These are phyloP conservation scores for Semaprochilodus insignis DNA, from an alignment of 2,797 vertebrate species.

Conservation along the genomic window DNA sequence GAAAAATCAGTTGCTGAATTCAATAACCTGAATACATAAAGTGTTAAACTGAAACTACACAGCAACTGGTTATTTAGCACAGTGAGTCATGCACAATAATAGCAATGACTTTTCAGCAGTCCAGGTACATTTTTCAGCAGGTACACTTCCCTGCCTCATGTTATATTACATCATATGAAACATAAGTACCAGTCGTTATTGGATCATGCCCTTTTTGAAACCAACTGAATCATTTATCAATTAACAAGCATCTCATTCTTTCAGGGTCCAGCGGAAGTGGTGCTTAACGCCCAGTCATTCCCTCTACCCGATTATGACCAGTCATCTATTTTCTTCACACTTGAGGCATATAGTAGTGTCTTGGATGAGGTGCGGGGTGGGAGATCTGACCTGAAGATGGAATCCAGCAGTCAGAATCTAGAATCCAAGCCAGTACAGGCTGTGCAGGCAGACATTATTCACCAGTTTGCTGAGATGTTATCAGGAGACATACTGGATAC, in stretches of 20 bases:
- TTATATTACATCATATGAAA: too few species aligned
- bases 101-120: too few species aligned
- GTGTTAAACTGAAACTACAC: too few species aligned
- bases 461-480: constrained; percentile 69
- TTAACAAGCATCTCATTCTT: neutral
- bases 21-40: too few species aligned
- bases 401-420: constrained; percentile 33
- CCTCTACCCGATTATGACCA: constrained; percentile 47
- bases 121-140: too few species aligned
- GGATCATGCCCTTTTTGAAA: neutral
- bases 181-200: too few species aligned
- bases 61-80: too few species aligned
- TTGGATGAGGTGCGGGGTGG: constrained; percentile 15
- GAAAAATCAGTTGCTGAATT: too few species aligned
- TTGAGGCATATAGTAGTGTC: constrained; percentile 50
- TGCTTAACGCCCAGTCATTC: constrained; percentile 44
- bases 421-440: constrained; percentile 30
- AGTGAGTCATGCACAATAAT: too few species aligned
- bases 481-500: constrained; percentile 66
- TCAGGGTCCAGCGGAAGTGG: constrained; percentile 62
- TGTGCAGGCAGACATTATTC: constrained; percentile 30
- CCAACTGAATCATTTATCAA: neutral
- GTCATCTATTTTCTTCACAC: constrained; percentile 47
- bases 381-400: constrained; percentile 18
- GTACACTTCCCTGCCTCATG: too few species aligned